These are phyloP conservation scores for Sinonovacula constricta DNA, from an alignment of 1,140 invertebrate genomes.

Conservation along the genomic window DNA sequence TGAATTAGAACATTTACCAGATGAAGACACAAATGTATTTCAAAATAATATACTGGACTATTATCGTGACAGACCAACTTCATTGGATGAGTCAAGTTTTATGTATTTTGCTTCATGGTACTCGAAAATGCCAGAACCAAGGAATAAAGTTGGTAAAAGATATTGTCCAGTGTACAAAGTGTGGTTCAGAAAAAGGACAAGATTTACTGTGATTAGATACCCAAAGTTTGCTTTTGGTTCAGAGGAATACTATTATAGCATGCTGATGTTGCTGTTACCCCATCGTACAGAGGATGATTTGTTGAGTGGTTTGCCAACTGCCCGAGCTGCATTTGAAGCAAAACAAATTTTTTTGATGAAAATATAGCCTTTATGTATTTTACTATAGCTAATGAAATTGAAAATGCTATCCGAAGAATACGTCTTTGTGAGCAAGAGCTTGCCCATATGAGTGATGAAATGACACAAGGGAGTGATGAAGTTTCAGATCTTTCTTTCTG, in stretches of 20 bases:
- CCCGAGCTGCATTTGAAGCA: constrained; percentile 42
- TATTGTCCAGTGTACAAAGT: constrained; percentile 12
- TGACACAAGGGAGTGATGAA: too few relatives aligned
- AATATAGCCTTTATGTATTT: constrained; percentile 16
- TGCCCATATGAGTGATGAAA: constrained; percentile 3
- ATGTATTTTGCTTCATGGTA: constrained; percentile 48
- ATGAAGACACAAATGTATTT: constrained; percentile 42
- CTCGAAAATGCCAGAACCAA: constrained; percentile 21
- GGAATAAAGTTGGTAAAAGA: constrained; percentile 23
- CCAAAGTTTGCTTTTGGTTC: constrained; percentile 43
- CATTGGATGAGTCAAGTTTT: constrained; percentile 18
- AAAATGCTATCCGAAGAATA: constrained; percentile 50
- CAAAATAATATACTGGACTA: constrained; percentile 48
- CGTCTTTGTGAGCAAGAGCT: constrained; percentile 27
- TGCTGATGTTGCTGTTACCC: constrained; percentile 52
- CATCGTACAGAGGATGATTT: constrained; percentile 37
- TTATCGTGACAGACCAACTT: constrained; percentile 26
- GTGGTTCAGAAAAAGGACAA: constrained; percentile 23
- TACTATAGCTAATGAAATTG: constrained; percentile 39
- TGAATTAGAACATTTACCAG: constrained; percentile 20
- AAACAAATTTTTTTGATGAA: constrained; percentile 39
- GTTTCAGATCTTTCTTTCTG: too few relatives aligned
- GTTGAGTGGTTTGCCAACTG: constrained; percentile 3
- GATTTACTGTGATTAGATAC: constrained; percentile 39
- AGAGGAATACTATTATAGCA: constrained; percentile 58